Percentiles rank a stretch among this genome's conserved stretches.
Evolutionary conservation across 2,113 vertebrate genomes (phyloP).

Genomic region (Mixornis gularis): DNA sequence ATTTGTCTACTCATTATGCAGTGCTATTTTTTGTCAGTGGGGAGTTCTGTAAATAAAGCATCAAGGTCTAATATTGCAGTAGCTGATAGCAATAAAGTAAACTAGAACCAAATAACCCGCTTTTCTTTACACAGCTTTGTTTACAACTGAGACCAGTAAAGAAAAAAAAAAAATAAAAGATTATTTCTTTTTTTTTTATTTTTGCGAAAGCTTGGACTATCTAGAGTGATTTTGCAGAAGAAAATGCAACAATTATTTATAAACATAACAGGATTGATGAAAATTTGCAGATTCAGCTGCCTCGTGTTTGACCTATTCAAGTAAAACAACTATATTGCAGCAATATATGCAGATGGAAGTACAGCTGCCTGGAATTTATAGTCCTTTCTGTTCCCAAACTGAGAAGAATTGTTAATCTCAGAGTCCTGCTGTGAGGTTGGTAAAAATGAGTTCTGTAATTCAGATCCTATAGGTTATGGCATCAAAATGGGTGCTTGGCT

Average conservation of each 20-base stretch:
- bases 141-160: neutral
- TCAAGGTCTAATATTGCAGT: slow-evolving; percentile 53
- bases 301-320: neutral
- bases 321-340: neutral
- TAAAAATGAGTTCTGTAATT: neutral
- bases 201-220: neutral
- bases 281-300: neutral
- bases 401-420: neutral
- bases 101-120: neutral
- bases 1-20: slow-evolving; percentile 68
- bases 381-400: slow-evolving; percentile 5
- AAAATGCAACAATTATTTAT: neutral
- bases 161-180: neutral
- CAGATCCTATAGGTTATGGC: neutral
- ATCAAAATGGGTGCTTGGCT: neutral
- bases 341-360: neutral
- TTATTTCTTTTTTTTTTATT: neutral
- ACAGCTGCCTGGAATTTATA: neutral
- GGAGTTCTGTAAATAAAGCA: slow-evolving; percentile 70
- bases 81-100: slow-evolving; percentile 45
- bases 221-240: neutral
- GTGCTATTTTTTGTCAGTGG: slow-evolving; percentile 62
- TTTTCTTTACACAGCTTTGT: slow-evolving; percentile 16
- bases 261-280: neutral
- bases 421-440: neutral